A percentile compares a stretch with the other conserved stretches of the same genome.
phyloP scores from a whole-genome alignment of 2,113 vertebrate genomes.

The Noctilio leporinus region DNA sequence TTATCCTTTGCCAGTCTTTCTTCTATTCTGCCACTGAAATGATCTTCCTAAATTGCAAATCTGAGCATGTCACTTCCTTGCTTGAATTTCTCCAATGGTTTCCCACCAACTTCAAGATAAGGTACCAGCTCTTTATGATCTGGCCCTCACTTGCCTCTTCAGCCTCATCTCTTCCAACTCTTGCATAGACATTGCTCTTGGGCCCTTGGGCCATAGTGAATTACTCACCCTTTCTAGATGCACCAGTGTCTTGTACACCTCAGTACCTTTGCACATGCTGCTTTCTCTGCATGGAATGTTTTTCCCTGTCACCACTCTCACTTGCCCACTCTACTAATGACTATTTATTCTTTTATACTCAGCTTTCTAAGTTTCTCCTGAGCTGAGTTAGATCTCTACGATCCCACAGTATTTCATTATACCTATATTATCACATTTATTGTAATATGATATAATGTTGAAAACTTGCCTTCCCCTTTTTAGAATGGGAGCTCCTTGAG shows the following conservation, averaged over 20 bases:
- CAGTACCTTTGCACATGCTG: not conserved
- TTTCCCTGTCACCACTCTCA: not conserved
- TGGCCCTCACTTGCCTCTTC: not conserved
- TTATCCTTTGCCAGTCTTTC: not conserved
- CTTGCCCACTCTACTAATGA: not conserved
- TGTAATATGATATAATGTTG: not conserved
- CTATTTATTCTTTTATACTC: not conserved
- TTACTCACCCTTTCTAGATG: not conserved
- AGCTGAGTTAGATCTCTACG: not conserved
- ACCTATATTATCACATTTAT: not conserved
- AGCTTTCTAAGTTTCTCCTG: not conserved
- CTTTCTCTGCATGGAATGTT: not conserved
- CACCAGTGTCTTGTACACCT: not conserved
- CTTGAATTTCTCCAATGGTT: not conserved
- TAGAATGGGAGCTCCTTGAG: slow-evolving; percentile 44
- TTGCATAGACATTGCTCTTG: not conserved
- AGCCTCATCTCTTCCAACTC: not conserved
- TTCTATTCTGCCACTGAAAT: not conserved
- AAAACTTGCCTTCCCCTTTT: not conserved
- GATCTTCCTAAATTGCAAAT: not conserved
- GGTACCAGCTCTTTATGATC: not conserved
- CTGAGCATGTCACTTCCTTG: not conserved
- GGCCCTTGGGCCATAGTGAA: not conserved
- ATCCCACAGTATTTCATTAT: not conserved
- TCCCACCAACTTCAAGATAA: not conserved